Evolutionary conservation across 1,140 invertebrate species (phyloP).

Genomic region (Lasioglossum albipes): DNA sequence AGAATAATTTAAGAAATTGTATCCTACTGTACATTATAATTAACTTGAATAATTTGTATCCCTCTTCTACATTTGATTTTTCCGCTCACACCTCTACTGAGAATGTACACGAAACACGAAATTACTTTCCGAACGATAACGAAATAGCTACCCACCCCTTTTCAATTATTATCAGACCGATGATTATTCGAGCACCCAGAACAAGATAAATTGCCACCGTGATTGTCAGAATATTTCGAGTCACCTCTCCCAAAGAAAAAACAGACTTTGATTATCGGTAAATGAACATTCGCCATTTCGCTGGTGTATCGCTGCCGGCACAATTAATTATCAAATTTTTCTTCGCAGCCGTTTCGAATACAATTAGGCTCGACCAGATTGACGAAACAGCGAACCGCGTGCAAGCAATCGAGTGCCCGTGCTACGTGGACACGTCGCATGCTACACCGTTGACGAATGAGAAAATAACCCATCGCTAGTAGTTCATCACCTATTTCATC

Average conservation of each 20-base stretch:
- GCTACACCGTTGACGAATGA: constrained; percentile 10
- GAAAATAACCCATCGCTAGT: constrained; percentile 18
- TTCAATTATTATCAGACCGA: background rate
- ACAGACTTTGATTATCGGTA: background rate
- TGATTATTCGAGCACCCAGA: too few species aligned
- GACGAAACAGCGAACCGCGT: constrained; percentile 1
- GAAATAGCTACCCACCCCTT: background rate
- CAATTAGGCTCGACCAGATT: constrained; percentile 12
- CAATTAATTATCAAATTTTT: constrained; percentile 8
- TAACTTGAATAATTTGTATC: too few species aligned
- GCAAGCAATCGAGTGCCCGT: background rate
- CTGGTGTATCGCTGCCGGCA: background rate
- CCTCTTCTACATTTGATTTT: too few species aligned
- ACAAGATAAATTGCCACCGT: too few species aligned
- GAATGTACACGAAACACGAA: too few species aligned
- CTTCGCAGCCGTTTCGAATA: constrained; percentile 2
- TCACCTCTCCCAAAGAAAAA: too few species aligned
- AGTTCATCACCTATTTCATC: background rate
- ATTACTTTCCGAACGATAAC: too few species aligned
- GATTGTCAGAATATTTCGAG: too few species aligned
- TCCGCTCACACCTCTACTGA: too few species aligned
- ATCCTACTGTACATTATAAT: too few species aligned
- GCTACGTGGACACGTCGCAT: too few species aligned
- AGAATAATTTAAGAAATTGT: too few species aligned
- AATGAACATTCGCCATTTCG: background rate